Evolutionary conservation across 2,113 vertebrate species (phyloP).

Genomic region (Castor canadensis): DNA sequence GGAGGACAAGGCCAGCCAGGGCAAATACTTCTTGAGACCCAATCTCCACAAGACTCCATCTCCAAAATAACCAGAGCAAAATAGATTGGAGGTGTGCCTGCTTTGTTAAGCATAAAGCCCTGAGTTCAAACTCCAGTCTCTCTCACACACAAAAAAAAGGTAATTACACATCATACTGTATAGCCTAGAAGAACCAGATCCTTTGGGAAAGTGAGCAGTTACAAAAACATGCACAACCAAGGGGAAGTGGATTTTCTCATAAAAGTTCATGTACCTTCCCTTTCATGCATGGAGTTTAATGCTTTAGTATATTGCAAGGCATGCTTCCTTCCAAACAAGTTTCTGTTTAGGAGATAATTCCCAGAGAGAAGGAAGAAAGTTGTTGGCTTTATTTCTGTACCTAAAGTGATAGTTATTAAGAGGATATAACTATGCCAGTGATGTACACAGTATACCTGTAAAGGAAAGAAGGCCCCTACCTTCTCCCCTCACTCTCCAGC

Average conservation of each 20-base stretch:
- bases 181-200: background rate
- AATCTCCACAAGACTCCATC: no score
- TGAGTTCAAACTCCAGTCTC: no score
- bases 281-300: background rate
- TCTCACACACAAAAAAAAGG: background rate
- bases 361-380: background rate
- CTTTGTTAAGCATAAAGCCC: background rate
- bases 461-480: background rate
- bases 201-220: background rate
- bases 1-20: no score
- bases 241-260: constrained; percentile 3
- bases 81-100: no score
- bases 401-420: background rate
- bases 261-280: background rate
- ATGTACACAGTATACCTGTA: background rate
- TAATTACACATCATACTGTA: background rate
- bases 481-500: background rate
- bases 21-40: no score
- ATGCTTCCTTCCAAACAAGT: constrained; percentile 25
- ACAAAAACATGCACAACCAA: constrained; percentile 6
- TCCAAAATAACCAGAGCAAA: no score
- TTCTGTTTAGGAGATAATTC: constrained; percentile 3
- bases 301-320: background rate
- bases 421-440: background rate
- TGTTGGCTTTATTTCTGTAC: constrained; percentile 27